phyloP scores from a whole-genome alignment of 2,113 vertebrate genomes.

The Craseonycteris thonglongyai region DNA sequence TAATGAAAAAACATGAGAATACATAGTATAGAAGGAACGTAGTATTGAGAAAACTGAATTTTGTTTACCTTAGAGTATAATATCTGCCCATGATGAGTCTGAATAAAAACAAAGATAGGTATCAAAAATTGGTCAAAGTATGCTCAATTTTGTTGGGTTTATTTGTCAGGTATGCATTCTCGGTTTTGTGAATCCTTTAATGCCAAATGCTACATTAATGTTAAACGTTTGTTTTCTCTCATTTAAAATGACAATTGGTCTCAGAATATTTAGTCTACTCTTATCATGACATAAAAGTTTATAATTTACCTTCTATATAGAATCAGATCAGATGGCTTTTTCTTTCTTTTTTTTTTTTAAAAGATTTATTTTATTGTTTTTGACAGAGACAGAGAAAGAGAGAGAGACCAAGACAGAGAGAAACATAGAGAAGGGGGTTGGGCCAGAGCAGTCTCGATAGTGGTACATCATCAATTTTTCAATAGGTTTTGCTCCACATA shows the following conservation, averaged over 20 bases:
- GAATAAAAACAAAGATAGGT: background rate
- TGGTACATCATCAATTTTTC: too few relatives aligned
- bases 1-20: background rate
- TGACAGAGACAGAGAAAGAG: too few relatives aligned
- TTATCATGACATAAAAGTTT: background rate
- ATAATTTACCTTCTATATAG: background rate
- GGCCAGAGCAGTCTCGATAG: too few relatives aligned
- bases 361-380: too few relatives aligned
- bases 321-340: background rate
- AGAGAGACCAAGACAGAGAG: too few relatives aligned
- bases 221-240: background rate
- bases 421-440: too few relatives aligned
- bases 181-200: background rate
- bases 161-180: background rate
- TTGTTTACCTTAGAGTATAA: background rate
- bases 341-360: too few relatives aligned
- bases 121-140: background rate
- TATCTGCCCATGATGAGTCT: background rate
- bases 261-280: background rate
- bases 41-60: background rate
- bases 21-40: too few relatives aligned
- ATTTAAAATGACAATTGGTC: background rate
- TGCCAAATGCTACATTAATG: background rate
- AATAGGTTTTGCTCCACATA: too few relatives aligned
- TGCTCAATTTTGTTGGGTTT: background rate